phyloP scores from a whole-genome alignment of 2,113 vertebrate genomes.

The zebrafish (Danio rerio) region DNA sequence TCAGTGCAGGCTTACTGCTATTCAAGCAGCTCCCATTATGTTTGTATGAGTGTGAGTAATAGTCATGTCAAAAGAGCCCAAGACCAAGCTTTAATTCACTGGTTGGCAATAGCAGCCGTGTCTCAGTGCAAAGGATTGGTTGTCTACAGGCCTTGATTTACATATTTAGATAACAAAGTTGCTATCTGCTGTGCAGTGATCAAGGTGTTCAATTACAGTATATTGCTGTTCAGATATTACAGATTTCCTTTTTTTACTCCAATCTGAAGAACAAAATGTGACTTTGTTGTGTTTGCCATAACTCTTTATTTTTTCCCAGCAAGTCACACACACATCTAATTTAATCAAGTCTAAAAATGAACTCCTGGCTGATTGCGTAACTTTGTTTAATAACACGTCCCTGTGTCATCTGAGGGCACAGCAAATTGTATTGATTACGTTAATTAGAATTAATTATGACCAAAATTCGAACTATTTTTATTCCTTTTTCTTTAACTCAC shows the following conservation, averaged over 20 bases:
- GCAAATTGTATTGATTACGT: too few relatives aligned
- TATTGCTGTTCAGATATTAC: too few relatives aligned
- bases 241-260: too few relatives aligned
- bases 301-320: constrained; percentile 1
- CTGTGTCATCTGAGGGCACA: background rate
- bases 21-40: constrained; percentile 2
- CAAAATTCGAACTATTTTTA: too few relatives aligned
- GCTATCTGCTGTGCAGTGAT: too few relatives aligned
- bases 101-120: constrained; percentile 13
- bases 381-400: background rate
- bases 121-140: background rate
- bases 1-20: background rate
- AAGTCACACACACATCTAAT: constrained; percentile 16
- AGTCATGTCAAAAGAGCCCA: constrained; percentile 36
- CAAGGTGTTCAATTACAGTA: too few relatives aligned
- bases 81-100: constrained; percentile 14
- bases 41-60: constrained; percentile 41
- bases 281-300: too few relatives aligned
- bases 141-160: too few relatives aligned
- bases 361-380: background rate
- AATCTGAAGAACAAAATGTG: too few relatives aligned
- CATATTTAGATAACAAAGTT: too few relatives aligned
- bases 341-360: background rate
- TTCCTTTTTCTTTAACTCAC: too few relatives aligned
- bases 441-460: too few relatives aligned